These are phyloP conservation scores for Hemaris fuciformis DNA, from an alignment of 2,888 invertebrate species.

Conservation along the genomic window DNA sequence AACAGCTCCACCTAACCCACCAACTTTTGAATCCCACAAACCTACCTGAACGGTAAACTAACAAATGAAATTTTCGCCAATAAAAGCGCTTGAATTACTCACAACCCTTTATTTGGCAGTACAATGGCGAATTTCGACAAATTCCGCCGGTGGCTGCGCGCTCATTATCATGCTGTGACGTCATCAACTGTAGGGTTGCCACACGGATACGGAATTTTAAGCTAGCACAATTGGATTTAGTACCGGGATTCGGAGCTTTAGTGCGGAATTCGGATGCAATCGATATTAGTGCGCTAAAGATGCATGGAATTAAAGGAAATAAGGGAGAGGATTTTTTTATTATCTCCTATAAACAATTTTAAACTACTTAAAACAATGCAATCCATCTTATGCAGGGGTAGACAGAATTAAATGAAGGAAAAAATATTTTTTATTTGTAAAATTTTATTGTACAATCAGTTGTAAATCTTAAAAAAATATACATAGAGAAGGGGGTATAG, in stretches of 20 bases:
- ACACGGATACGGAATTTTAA: neutral
- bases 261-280: neutral
- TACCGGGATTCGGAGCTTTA: neutral
- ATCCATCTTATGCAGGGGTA: too few relatives aligned
- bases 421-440: too few relatives aligned
- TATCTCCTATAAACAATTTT: too few relatives aligned
- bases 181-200: conserved; percentile 21
- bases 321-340: too few relatives aligned
- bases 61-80: neutral
- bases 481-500: too few relatives aligned
- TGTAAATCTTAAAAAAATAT: too few relatives aligned
- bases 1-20: too few relatives aligned
- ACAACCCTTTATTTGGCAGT: conserved; percentile 23
- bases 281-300: too few relatives aligned
- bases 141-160: conserved; percentile 30
- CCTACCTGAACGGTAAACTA: neutral
- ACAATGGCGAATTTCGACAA: conserved; percentile 36
- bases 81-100: neutral
- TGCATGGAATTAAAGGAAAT: too few relatives aligned
- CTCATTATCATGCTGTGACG: conserved; percentile 30
- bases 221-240: neutral
- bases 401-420: too few relatives aligned
- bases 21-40: neutral
- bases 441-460: too few relatives aligned
- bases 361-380: too few relatives aligned